A percentile compares a stretch with the other conserved stretches of the same genome.
These are phyloP conservation scores for Callyntrura sp. DNA, from an alignment of 2,888 invertebrate genomes.

Conservation along the genomic window DNA sequence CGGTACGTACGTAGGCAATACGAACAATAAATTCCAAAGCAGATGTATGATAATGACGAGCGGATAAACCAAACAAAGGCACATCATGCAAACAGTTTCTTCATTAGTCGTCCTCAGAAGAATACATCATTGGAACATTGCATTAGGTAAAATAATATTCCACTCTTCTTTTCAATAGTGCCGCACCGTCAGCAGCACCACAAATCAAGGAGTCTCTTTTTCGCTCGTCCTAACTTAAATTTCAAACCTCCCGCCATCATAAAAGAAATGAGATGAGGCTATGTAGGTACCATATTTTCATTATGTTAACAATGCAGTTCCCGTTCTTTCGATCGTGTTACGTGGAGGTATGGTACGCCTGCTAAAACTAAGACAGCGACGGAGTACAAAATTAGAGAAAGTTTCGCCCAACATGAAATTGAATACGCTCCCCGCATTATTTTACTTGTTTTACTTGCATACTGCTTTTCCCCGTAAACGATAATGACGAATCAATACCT, in stretches of 20 bases:
- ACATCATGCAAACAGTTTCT: neutral
- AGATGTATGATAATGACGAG: neutral
- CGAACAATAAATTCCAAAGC: neutral
- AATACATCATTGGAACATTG: neutral
- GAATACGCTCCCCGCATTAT: too few relatives aligned
- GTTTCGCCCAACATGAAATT: too few relatives aligned
- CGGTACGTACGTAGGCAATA: neutral
- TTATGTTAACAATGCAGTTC: too few relatives aligned
- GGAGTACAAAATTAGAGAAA: too few relatives aligned
- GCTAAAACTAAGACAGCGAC: too few relatives aligned
- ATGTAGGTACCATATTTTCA: too few relatives aligned
- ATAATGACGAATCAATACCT: too few relatives aligned
- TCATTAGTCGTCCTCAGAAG: neutral
- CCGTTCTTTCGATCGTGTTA: too few relatives aligned
- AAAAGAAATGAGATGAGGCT: too few relatives aligned
- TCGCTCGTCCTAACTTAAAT: constrained; percentile 6
- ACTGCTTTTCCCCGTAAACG: too few relatives aligned
- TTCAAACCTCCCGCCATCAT: constrained; percentile 8
- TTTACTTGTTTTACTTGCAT: too few relatives aligned
- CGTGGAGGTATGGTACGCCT: too few relatives aligned
- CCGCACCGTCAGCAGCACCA: neutral
- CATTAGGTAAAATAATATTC: constrained; percentile 6
- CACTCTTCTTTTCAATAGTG: neutral
- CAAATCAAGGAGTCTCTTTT: constrained; percentile 2
- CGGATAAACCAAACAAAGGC: constrained; percentile 5